Evolutionary conservation across 2,113 vertebrate genomes (phyloP).

Genomic region (Sander vitreus): DNA sequence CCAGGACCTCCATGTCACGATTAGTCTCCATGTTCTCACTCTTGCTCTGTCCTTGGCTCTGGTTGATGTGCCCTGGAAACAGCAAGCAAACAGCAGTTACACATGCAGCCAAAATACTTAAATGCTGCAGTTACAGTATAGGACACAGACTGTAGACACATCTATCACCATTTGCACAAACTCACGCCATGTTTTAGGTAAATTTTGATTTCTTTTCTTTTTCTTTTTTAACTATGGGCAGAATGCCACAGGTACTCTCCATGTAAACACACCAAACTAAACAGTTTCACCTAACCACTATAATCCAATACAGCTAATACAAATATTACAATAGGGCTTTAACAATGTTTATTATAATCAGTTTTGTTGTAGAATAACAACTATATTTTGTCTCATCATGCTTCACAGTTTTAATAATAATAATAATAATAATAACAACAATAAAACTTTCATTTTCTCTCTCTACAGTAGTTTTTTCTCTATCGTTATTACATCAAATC

Average conservation of each 20-base stretch:
- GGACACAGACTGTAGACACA: neutral
- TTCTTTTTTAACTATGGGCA: slow-evolving; percentile 9
- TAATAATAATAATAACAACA: neutral
- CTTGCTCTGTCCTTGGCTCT: slow-evolving; percentile 45
- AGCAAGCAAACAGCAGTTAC: slow-evolving; percentile 13
- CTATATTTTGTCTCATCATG: neutral
- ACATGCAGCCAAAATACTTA: neutral
- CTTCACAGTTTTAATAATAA: neutral
- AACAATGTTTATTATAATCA: neutral
- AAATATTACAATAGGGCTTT: neutral
- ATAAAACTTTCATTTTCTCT: neutral
- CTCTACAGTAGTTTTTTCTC: neutral
- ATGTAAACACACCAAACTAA: slow-evolving; percentile 23
- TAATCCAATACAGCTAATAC: neutral
- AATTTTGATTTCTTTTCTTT: neutral
- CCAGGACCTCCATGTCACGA: slow-evolving; percentile 84
- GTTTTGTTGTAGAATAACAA: neutral
- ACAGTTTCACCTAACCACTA: neutral
- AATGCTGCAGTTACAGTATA: neutral
- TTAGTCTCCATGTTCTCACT: slow-evolving; percentile 53
- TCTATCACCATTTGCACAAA: neutral
- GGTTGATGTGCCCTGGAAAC: slow-evolving; percentile 60
- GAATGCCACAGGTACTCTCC: neutral
- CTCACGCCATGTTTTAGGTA: neutral
- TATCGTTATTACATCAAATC: neutral